Evolutionary conservation across 2,797 vertebrate species (phyloP).

Genomic region (Ctenosaura bakeri): DNA sequence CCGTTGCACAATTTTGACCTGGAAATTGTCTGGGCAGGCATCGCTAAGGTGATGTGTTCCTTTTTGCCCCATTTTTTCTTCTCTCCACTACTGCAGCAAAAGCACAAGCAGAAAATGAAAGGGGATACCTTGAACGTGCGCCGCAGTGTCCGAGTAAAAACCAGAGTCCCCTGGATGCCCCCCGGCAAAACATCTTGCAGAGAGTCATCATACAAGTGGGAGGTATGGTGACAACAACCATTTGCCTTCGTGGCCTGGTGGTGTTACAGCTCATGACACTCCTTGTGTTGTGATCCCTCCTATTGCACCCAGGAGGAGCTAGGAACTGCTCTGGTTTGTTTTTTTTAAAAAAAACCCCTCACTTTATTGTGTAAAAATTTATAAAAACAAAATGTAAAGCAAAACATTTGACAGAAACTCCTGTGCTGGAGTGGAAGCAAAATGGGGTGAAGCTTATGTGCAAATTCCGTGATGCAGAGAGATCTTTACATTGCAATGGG

Average conservation of each 20-base stretch:
- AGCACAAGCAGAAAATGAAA: slow-evolving; percentile 81
- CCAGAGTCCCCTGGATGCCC: slow-evolving; percentile 90
- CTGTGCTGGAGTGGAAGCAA: too few relatives aligned
- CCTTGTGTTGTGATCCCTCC: background rate
- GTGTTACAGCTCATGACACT: too few relatives aligned
- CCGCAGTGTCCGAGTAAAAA: slow-evolving; percentile 85
- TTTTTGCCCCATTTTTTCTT: slow-evolving; percentile 23
- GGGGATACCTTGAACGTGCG: slow-evolving; percentile 78
- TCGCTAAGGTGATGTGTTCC: background rate
- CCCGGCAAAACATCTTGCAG: slow-evolving; percentile 86
- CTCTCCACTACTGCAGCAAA: slow-evolving; percentile 70
- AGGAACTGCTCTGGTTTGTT: too few relatives aligned
- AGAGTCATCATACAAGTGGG: slow-evolving; percentile 86
- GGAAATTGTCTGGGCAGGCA: background rate
- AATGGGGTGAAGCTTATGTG: too few relatives aligned
- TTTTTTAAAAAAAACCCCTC: too few relatives aligned
- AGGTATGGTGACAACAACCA: slow-evolving; percentile 80
- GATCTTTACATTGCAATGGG: too few relatives aligned
- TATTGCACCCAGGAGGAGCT: too few relatives aligned
- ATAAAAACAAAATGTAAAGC: too few relatives aligned
- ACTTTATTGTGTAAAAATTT: too few relatives aligned
- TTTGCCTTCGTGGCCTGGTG: background rate
- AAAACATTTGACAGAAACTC: too few relatives aligned
- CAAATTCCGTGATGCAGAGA: too few relatives aligned
- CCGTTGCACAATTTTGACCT: background rate